These are phyloP conservation scores for Hirtodrosophila confusa DNA, from an alignment of 2,888 invertebrate species.

Conservation along the genomic window DNA sequence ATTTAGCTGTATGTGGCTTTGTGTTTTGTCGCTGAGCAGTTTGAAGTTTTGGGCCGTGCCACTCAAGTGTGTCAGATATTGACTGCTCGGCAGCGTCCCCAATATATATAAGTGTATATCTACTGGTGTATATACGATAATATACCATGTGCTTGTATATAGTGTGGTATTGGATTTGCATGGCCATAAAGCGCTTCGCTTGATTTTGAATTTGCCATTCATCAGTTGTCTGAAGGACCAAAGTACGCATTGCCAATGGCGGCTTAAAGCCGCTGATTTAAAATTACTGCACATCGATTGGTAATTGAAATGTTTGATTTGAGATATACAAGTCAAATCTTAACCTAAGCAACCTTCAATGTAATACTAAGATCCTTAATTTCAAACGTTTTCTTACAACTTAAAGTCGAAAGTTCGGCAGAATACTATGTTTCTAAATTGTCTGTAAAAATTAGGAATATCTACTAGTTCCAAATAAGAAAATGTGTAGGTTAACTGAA, in stretches of 20 bases:
- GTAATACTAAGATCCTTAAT: too few relatives aligned
- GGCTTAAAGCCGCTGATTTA: constrained; percentile 22
- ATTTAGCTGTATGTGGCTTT: not conserved
- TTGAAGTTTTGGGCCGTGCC: constrained; percentile 19
- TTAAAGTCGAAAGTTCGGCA: too few relatives aligned
- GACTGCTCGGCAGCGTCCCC: constrained; percentile 26
- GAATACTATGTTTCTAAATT: too few relatives aligned
- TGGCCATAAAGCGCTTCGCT: constrained; percentile 34
- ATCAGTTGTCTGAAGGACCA: constrained; percentile 28
- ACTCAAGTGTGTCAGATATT: constrained; percentile 39
- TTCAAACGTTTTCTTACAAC: too few relatives aligned
- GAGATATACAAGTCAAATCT: too few relatives aligned
- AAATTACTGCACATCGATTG: not conserved
- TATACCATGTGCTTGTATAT: not conserved
- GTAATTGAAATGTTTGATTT: constrained; percentile 4
- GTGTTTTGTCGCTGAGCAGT: constrained; percentile 24
- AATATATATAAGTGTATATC: constrained; percentile 9
- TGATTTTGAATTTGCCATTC: constrained; percentile 32
- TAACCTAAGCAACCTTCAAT: too few relatives aligned
- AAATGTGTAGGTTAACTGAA: too few relatives aligned
- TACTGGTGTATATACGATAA: not conserved
- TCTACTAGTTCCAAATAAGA: too few relatives aligned
- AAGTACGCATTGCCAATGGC: constrained; percentile 24
- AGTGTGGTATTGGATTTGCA: constrained; percentile 9
- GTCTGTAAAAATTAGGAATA: too few relatives aligned